These are phyloP conservation scores for Trididemnum clinides DNA, from an alignment of 23 tunicate species.

Conservation along the genomic window DNA sequence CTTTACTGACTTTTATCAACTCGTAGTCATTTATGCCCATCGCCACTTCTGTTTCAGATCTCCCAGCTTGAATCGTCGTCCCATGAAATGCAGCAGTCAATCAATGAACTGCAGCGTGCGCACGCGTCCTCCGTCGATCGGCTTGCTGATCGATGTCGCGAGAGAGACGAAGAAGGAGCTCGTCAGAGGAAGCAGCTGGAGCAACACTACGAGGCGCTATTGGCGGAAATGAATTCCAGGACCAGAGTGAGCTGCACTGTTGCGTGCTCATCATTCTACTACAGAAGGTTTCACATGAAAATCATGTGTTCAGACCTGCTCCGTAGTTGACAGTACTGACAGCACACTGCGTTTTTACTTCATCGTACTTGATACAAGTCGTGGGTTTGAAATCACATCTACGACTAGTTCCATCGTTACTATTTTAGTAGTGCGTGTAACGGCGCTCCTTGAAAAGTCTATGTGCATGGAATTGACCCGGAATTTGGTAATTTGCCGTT, in stretches of 20 bases:
- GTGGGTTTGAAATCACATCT: too few species aligned
- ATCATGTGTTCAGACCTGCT: neutral
- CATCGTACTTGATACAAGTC: too few species aligned
- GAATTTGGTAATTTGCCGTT: too few species aligned
- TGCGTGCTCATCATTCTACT: neutral
- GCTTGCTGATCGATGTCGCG: slow-evolving; percentile 80
- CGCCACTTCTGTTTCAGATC: too few species aligned
- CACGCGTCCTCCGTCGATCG: slow-evolving; percentile 92
- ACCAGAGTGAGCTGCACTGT: slow-evolving; percentile 37
- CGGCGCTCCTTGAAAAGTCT: too few species aligned
- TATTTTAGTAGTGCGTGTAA: too few species aligned
- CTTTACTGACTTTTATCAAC: too few species aligned
- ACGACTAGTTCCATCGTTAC: too few species aligned
- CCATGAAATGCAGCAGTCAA: slow-evolving; percentile 66
- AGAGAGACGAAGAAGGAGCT: slow-evolving; percentile 73
- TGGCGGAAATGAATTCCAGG: slow-evolving; percentile 75
- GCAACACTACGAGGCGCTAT: slow-evolving; percentile 78
- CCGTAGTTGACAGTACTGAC: too few species aligned
- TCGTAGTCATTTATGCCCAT: too few species aligned
- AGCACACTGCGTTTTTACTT: too few species aligned
- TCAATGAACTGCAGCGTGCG: slow-evolving; percentile 76
- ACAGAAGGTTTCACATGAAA: neutral
- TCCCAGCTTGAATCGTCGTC: slow-evolving; percentile 52
- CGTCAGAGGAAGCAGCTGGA: slow-evolving; percentile 81
- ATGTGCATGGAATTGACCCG: too few species aligned